Evolutionary conservation across 2,888 invertebrate species (phyloP), one percentile per base, ranked within the genome.

Genomic region (Agonopterix subpropinquella): DNA sequence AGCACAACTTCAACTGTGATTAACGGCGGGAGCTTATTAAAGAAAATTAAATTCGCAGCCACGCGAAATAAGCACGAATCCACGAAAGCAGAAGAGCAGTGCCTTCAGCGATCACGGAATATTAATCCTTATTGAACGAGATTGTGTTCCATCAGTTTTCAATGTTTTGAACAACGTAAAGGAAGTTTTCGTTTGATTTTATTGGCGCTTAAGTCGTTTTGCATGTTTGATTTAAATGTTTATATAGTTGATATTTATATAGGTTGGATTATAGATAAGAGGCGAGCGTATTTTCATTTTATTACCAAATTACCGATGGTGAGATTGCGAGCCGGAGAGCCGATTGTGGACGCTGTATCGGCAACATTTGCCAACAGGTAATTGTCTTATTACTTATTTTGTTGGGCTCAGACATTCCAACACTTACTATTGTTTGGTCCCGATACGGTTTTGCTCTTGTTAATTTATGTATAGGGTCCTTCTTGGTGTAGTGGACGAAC

Each of bases 271-370:
- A 75, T 73, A 80, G 88, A 88, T 88, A 88, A 86, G 82, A 62
- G 56, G 67, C 67, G 80, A 81, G 72, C 75, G 83, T 85, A 87
- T 89, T 89, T 86, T 87, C 89, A 85, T 89, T 89, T 89, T 89
- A 89, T 89, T 89, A 87, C 88, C 85, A 87, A 89, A 89, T 89
- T 89, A 86, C 89, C 88, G 89, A 89, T 89, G 79, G 77, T 28
- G 65, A 77, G 88, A 88, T 88, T 72, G 73, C 58, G 65, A 59
- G 59, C 41, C 10, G 28, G 65, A 59, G 72, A 60, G 66, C 61
- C 77, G 86, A 86, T 86, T 82, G 80, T 76, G 64, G 54, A 51
- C 59, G 53, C 62, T 65, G 70, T 80, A 85, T 86, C 86, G 64
- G 68, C 61, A 74, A 77, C 79, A 80, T 81, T 82, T 79, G 82